Conservation (phyloP, 2,888 invertebrate genomes). For the Oscheius sp. region DNA sequence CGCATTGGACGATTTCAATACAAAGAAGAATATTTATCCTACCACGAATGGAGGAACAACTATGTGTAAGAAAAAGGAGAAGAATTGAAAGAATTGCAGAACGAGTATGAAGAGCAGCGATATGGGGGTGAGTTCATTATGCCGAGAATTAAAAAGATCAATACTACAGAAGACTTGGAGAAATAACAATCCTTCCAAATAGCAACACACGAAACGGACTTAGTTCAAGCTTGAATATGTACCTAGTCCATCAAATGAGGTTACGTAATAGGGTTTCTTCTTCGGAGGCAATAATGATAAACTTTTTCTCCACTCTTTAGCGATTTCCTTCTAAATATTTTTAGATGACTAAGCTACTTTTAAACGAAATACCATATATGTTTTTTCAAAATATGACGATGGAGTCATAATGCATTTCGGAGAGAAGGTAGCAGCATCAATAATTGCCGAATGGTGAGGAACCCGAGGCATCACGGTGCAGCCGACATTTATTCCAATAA, state of each 20-base stretch:
- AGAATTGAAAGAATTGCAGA: no score
- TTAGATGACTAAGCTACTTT: slow-evolving; percentile 48
- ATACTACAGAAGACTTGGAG: no score
- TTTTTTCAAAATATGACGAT: slow-evolving; percentile 28
- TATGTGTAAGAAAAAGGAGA: no score
- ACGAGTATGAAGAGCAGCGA: no score
- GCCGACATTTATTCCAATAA: slow-evolving; percentile 41
- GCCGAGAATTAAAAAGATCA: no score
- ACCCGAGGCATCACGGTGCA: slow-evolving; percentile 39
- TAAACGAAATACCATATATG: slow-evolving; percentile 39
- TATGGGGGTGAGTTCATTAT: no score
- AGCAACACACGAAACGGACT: no score
- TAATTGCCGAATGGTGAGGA: slow-evolving; percentile 37
- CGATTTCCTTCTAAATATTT: slow-evolving; percentile 41
- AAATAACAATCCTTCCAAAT: no score
- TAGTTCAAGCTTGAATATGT: no score
- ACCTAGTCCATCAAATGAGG: slow-evolving; percentile 41
- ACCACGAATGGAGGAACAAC: no score
- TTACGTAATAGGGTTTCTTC: slow-evolving; percentile 35
- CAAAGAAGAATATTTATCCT: no score
- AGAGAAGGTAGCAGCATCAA: slow-evolving; percentile 42
- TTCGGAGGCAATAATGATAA: slow-evolving; percentile 40
- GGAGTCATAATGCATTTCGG: slow-evolving; percentile 40
- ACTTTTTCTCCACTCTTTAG: slow-evolving; percentile 36
- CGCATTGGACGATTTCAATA: no score